Evolutionary conservation across 1,140 invertebrate species (phyloP), one percentile per base, ranked within the genome.

Genomic region (Drosophila setifemur): DNA sequence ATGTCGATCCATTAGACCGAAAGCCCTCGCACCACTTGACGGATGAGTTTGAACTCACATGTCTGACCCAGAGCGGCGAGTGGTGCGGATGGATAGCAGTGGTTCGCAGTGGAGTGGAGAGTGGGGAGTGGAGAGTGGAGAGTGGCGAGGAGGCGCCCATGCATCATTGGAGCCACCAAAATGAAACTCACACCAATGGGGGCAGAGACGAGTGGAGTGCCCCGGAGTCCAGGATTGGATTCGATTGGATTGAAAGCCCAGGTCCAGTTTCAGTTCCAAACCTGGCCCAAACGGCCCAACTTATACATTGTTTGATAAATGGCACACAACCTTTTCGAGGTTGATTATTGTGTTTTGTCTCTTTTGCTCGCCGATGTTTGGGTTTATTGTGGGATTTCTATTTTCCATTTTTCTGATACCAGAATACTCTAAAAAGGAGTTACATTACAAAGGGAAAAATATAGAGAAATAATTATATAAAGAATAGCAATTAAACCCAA

Each of bases 11-110:
- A 86, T 86, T 86, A 86, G 82, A 70, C 52, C 64, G 50, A 77
- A 77, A 82, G 73, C 77, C 70, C 73, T 70, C 72, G 66, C 67
- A 68, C 67, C 85, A 88, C 76, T 88, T 88, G 85, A 88, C 85
- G 85, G 85, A 88, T 88, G 85, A 69, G 85, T 85, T 88, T 88
- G 85, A 88, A 88, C 85, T 88, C 78, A 75, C 72, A 78, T 88
- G 75, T 88, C 78, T 88, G 85, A 88, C 85, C 85, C 79, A 86
- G 49, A 33, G 73, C 40, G 58, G 57, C 16, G 73, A 61, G 40
- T 61, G 42, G 28, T 63, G 60, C 57, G 60, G 53, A 61, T 58
- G 35, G n/a, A n/a, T n/a, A n/a, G n/a, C n/a, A n/a, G n/a, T n/a
- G n/a, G n/a, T n/a, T n/a, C n/a, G n/a, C n/a, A n/a, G n/a, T n/a